Evolutionary conservation across 1,140 invertebrate genomes (phyloP).

Genomic region (Matsumurasca onukii): DNA sequence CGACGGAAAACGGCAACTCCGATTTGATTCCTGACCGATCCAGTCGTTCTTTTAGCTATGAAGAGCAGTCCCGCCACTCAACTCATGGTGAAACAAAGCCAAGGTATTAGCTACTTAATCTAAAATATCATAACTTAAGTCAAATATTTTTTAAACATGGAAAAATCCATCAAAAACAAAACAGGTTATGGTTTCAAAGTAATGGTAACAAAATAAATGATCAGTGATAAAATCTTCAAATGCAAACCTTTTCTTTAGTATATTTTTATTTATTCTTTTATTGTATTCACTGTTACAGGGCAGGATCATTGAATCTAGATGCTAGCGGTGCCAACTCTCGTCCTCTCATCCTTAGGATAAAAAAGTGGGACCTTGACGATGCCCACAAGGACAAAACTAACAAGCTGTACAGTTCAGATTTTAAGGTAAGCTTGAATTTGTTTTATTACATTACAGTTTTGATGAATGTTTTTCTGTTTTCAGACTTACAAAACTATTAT

Average conservation of each 20-base stretch:
- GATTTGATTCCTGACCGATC: constrained; percentile 47
- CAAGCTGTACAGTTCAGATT: constrained; percentile 80
- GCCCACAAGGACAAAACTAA: constrained; percentile 90
- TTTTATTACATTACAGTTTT: constrained; percentile 17
- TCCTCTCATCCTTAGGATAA: constrained; percentile 56
- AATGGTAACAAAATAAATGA: no score
- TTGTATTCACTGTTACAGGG: constrained; percentile 46
- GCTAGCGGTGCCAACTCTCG: constrained; percentile 45
- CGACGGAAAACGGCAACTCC: constrained; percentile 43
- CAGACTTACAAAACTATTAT: no score
- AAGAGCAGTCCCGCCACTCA: constrained; percentile 47
- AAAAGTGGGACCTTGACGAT: constrained; percentile 81
- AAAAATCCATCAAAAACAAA: no score
- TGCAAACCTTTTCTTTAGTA: no score
- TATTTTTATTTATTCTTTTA: constrained; percentile 26
- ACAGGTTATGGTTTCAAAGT: no score
- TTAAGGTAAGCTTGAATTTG: constrained; percentile 66
- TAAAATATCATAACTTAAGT: no score
- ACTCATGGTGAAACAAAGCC: constrained; percentile 28
- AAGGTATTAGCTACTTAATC: no score
- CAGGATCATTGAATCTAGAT: constrained; percentile 52
- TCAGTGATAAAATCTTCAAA: no score
- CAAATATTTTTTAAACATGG: no score
- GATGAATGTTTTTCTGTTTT: constrained; percentile 7
- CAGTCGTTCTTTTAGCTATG: constrained; percentile 55